Conservation (phyloP, 2,797 vertebrate genomes). For the Kryptopterus vitreolus region DNA sequence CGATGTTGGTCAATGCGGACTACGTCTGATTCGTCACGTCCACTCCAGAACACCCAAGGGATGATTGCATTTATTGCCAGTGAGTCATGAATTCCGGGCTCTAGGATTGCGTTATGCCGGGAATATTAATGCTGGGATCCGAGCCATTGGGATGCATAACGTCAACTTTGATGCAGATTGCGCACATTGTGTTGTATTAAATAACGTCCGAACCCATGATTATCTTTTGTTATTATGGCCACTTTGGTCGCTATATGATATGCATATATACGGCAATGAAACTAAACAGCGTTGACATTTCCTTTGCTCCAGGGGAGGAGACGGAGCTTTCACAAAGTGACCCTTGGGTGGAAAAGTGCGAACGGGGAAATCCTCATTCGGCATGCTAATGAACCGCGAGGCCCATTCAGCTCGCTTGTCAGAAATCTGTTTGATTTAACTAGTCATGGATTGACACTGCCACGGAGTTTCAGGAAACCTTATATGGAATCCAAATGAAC, state of each 20-base stretch:
- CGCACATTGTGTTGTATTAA: background rate
- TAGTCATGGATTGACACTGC: background rate
- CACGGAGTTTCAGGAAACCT: background rate
- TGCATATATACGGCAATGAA: background rate
- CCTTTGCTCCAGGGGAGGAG: background rate
- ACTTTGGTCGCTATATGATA: background rate
- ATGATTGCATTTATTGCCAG: constrained; percentile 46
- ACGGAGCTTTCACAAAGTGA: constrained; percentile 14
- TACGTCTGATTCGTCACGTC: constrained; percentile 20
- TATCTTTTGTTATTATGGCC: constrained; percentile 3
- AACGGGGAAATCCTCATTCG: background rate
- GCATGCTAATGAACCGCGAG: constrained; percentile 27
- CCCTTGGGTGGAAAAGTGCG: constrained; percentile 17
- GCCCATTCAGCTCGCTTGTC: background rate
- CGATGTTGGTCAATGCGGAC: constrained; percentile 21
- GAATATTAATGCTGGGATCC: constrained; percentile 31
- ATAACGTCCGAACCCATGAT: background rate
- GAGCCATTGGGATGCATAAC: constrained; percentile 23
- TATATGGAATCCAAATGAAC: background rate
- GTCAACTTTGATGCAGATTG: constrained; percentile 26
- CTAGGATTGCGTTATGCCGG: constrained; percentile 33
- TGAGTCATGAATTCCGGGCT: constrained; percentile 18
- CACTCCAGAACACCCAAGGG: constrained; percentile 31
- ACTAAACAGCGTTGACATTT: constrained; percentile 21
- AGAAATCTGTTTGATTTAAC: constrained; percentile 17